Conservation (phyloP, 2,797 vertebrate genomes). For the Sebastes hopkinsi region DNA sequence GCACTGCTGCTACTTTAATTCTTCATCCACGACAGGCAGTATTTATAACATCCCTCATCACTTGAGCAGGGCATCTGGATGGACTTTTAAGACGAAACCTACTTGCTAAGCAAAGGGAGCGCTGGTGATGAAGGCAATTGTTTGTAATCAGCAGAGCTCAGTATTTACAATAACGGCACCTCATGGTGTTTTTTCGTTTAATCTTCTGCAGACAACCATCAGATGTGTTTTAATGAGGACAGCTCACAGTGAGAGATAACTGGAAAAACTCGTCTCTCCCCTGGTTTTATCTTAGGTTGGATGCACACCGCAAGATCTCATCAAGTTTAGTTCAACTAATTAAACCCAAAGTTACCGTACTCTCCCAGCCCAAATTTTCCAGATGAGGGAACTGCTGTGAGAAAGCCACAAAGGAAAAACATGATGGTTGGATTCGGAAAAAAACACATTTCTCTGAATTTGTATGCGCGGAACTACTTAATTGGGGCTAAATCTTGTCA, state of each 20-base stretch:
- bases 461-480: conserved; percentile 35
- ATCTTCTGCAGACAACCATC: conserved; percentile 57
- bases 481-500: conserved; percentile 64
- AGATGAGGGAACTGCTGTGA: conserved; percentile 55
- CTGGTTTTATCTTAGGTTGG: conserved; percentile 63
- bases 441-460: conserved; percentile 16
- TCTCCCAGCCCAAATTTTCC: conserved; percentile 49
- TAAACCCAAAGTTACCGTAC: conserved; percentile 63
- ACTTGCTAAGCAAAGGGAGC: conserved; percentile 8
- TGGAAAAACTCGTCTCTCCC: conserved; percentile 46
- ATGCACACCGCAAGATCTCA: conserved; percentile 66
- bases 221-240: conserved; percentile 73
- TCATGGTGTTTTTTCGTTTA: conserved; percentile 52
- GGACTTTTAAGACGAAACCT: background rate
- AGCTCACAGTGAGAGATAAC: conserved; percentile 59
- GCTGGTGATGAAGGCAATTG: conserved; percentile 40
- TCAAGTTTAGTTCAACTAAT: conserved; percentile 75
- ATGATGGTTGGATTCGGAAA: conserved; percentile 24
- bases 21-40: background rate
- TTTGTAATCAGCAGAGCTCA: conserved; percentile 58
- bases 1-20: background rate
- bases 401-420: conserved; percentile 40
- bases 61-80: background rate
- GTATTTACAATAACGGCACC: conserved; percentile 61
- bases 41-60: background rate